Conservation (phyloP, 1,140 invertebrate genomes). For the Nomia melanderi region DNA sequence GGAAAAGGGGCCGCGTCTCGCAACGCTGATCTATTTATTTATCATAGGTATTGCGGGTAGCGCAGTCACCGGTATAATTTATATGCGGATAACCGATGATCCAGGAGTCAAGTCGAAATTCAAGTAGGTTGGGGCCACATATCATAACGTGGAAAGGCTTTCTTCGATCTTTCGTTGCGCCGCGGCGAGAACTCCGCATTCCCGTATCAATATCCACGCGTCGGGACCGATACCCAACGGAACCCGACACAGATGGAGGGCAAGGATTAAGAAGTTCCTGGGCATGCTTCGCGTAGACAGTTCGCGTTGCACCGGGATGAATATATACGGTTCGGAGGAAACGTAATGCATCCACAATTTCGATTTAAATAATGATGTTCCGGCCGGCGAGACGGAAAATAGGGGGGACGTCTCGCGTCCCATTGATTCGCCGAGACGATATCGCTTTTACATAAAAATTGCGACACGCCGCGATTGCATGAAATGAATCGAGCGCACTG, state of each 20-base stretch:
- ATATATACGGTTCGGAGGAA: background rate
- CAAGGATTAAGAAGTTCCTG: background rate
- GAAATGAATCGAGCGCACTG: too few relatives aligned
- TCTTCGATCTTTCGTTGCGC: background rate
- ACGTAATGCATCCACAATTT: background rate
- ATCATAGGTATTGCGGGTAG: conserved; percentile 25
- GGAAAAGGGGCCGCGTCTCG: background rate
- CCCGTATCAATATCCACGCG: conserved; percentile 1
- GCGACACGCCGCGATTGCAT: too few relatives aligned
- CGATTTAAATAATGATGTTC: background rate
- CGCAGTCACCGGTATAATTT: conserved; percentile 30
- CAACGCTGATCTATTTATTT: conserved; percentile 32
- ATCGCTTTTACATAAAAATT: too few relatives aligned
- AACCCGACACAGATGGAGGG: background rate
- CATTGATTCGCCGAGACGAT: too few relatives aligned
- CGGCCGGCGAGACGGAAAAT: too few relatives aligned
- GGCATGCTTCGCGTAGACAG: background rate
- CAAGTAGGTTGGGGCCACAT: conserved; percentile 13
- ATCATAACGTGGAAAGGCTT: background rate
- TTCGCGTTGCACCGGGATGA: background rate
- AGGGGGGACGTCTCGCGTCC: too few relatives aligned
- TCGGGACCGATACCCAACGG: too few relatives aligned
- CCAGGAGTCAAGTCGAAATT: conserved; percentile 24
- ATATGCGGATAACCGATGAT: conserved; percentile 30
- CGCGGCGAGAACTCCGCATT: background rate